These are phyloP conservation scores for Trogon surrucura DNA, from an alignment of 2,113 vertebrate genomes.

Conservation along the genomic window DNA sequence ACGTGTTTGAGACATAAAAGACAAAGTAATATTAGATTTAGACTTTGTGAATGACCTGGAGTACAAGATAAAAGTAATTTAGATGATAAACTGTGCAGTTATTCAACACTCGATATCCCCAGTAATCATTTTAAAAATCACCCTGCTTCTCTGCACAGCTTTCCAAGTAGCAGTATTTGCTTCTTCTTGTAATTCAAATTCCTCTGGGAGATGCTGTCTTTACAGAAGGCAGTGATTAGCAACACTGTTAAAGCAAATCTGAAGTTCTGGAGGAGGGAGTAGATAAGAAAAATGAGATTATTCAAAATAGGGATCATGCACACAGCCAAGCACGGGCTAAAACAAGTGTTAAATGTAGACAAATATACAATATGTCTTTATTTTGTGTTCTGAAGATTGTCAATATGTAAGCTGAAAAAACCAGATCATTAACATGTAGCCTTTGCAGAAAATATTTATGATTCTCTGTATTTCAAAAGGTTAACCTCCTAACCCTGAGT, in stretches of 20 bases:
- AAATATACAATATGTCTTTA: neutral
- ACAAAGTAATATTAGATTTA: constrained; percentile 17
- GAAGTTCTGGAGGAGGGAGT: neutral
- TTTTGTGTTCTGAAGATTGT: neutral
- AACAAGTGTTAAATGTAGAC: neutral
- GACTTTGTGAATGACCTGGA: neutral
- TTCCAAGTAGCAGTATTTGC: neutral
- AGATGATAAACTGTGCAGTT: constrained; percentile 7
- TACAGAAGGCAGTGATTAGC: constrained; percentile 1
- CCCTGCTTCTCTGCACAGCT: neutral
- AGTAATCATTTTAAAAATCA: constrained; percentile 40
- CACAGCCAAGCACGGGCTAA: neutral
- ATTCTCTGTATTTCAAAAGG: neutral
- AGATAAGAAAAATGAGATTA: neutral
- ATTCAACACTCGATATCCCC: neutral
- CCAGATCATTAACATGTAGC: neutral
- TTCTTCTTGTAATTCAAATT: neutral
- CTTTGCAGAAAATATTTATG: neutral
- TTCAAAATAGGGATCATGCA: neutral
- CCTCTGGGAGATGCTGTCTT: neutral
- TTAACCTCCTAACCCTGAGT: neutral
- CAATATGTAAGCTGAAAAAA: neutral
- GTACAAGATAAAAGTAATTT: constrained; percentile 18
- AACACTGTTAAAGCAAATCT: neutral
- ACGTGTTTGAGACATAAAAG: neutral